Evolutionary conservation across 2,797 vertebrate species (phyloP).

Genomic region (Prionace glauca): DNA sequence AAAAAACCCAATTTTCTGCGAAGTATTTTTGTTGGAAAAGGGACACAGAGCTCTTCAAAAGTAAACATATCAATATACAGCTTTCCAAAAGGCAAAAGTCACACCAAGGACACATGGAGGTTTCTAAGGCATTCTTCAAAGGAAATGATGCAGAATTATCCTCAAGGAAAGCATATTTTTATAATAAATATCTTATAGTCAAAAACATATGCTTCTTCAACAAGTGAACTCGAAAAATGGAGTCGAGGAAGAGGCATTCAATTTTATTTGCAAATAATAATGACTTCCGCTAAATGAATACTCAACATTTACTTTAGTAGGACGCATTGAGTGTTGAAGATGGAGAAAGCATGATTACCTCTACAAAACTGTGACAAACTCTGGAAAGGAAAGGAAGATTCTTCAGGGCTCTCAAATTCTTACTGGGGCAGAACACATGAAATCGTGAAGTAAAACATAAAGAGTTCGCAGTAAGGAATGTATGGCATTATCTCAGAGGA

Average conservation of each 20-base stretch:
- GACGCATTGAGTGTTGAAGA: not conserved
- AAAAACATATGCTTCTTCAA: not conserved
- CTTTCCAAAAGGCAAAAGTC: constrained; percentile 8
- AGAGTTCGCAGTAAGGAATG: not conserved
- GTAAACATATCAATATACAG: not conserved
- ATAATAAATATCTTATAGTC: constrained; percentile 26
- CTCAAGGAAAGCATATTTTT: constrained; percentile 29
- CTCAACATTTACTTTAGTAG: not conserved
- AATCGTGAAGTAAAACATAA: constrained; percentile 16
- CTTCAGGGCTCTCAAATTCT: not conserved
- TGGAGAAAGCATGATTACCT: constrained; percentile 9
- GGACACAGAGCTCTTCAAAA: not conserved
- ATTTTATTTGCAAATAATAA: not conserved
- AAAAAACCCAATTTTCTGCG: not conserved
- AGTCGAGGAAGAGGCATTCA: not conserved
- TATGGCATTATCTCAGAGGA: not conserved
- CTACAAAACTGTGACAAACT: not conserved
- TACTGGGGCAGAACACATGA: not conserved
- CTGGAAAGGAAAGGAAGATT: constrained; percentile 24
- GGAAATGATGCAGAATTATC: constrained; percentile 2
- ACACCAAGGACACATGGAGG: not conserved
- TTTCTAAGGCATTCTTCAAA: not conserved
- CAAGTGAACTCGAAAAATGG: not conserved
- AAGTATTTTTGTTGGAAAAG: not conserved
- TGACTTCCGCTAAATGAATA: not conserved